Percentiles rank a stretch among this genome's conserved stretches.
Conservation (phyloP, 2,888 invertebrate genomes). For the Synanthedon vespiformis region DNA sequence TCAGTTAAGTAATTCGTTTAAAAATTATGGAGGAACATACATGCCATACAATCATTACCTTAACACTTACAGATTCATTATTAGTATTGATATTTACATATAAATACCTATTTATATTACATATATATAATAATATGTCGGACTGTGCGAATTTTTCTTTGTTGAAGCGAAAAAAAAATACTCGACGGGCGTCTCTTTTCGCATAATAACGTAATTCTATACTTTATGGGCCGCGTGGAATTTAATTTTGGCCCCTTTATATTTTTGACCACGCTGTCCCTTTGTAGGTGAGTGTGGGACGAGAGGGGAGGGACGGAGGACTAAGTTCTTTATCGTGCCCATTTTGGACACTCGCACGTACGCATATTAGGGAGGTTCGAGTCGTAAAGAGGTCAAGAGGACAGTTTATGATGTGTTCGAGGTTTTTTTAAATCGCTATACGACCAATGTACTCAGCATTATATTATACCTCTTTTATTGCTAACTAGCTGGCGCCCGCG, state of each 20-base stretch:
- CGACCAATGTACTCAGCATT: slow-evolving; percentile 19
- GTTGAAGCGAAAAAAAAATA: slow-evolving; percentile 22
- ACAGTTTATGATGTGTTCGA: slow-evolving; percentile 31
- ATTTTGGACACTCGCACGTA: slow-evolving; percentile 43
- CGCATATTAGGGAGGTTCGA: slow-evolving; percentile 48
- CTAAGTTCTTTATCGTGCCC: slow-evolving; percentile 37
- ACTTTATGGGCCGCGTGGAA: slow-evolving; percentile 55
- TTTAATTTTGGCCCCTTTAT: slow-evolving; percentile 59
- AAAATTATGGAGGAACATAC: no score
- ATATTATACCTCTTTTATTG: slow-evolving; percentile 3
- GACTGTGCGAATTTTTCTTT: neutral
- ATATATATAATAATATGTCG: no score
- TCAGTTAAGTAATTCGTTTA: no score
- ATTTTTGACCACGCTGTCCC: slow-evolving; percentile 50
- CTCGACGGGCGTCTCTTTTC: slow-evolving; percentile 18
- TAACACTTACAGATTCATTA: no score
- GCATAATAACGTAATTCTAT: slow-evolving; percentile 63
- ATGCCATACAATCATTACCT: no score
- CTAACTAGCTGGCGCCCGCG: no score
- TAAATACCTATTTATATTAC: no score
- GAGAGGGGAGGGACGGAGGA: slow-evolving; percentile 6
- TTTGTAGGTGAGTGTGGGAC: slow-evolving; percentile 3
- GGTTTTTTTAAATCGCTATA: slow-evolving; percentile 25
- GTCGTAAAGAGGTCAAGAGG: slow-evolving; percentile 47
- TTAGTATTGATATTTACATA: no score